phyloP scores from a whole-genome alignment of 2,113 vertebrate species.

The Engystomops pustulosus region DNA sequence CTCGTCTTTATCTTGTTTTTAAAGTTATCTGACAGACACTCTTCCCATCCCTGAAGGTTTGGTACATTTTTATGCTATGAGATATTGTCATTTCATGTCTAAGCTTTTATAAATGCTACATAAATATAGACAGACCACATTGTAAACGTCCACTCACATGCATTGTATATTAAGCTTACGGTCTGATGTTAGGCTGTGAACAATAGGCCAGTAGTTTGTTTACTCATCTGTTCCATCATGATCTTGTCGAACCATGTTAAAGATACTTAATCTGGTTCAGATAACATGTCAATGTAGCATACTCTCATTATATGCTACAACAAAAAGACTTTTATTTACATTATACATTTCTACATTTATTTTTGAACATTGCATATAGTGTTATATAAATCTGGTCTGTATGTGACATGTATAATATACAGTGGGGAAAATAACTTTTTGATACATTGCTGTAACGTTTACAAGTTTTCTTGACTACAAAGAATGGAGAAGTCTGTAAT shows the following conservation, averaged over 20 bases:
- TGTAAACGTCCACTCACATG: neutral
- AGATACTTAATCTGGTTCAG: neutral
- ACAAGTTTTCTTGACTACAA: too few relatives aligned
- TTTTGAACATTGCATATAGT: too few relatives aligned
- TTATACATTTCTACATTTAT: too few relatives aligned
- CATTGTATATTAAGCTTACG: neutral
- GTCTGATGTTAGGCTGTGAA: neutral
- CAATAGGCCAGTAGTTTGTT: neutral
- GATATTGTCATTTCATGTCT: conserved; percentile 18
- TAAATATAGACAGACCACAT: neutral
- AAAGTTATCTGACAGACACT: conserved; percentile 13
- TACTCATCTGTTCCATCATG: neutral
- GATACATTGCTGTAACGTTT: too few relatives aligned
- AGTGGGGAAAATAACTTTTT: too few relatives aligned
- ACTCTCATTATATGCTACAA: too few relatives aligned
- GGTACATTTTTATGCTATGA: conserved; percentile 27
- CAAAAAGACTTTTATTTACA: too few relatives aligned
- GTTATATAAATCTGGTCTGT: too few relatives aligned
- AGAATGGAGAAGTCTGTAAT: too few relatives aligned
- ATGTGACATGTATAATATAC: too few relatives aligned
- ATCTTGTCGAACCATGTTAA: neutral
- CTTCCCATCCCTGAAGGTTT: conserved; percentile 10
- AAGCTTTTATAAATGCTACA: conserved; percentile 7
- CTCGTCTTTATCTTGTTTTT: neutral
- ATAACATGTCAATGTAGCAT: too few relatives aligned